Evolutionary conservation across 1,140 invertebrate genomes (phyloP).

Genomic region (Maconellicoccus hirsutus): DNA sequence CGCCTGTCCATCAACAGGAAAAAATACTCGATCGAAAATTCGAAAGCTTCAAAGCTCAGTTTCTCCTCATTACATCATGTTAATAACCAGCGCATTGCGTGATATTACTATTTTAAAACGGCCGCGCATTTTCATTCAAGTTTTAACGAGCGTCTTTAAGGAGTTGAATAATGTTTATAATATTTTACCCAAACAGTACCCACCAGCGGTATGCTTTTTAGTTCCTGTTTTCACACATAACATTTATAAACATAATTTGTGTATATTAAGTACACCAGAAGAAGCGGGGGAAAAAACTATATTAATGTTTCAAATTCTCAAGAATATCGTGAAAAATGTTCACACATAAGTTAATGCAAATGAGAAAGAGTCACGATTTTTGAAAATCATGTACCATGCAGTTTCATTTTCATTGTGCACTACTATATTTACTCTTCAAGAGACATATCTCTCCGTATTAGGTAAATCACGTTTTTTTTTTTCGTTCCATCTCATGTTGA

Average conservation of each 20-base stretch:
- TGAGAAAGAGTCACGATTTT: slow-evolving; percentile 8
- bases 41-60: not conserved
- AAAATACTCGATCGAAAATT: no score
- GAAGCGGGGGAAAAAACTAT: not conserved
- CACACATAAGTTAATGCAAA: not conserved
- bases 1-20: no score
- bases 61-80: slow-evolving; percentile 2
- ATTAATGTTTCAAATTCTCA: slow-evolving; percentile 6
- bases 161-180: no score
- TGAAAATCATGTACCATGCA: slow-evolving; percentile 3
- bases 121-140: no score
- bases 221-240: slow-evolving; percentile 3
- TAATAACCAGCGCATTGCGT: not conserved
- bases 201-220: not conserved
- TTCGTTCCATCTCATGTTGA: not conserved
- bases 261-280: not conserved
- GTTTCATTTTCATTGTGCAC: not conserved
- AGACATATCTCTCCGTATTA: slow-evolving; percentile 8
- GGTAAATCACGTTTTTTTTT: slow-evolving; percentile 9
- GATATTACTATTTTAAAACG: not conserved
- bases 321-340: slow-evolving; percentile 9
- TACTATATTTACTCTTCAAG: not conserved
- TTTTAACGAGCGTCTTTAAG: no score
- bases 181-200: not conserved
- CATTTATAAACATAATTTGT: not conserved